Evolutionary conservation across 1,140 invertebrate species (phyloP).

Genomic region (Thalassaphorura encarpata): DNA sequence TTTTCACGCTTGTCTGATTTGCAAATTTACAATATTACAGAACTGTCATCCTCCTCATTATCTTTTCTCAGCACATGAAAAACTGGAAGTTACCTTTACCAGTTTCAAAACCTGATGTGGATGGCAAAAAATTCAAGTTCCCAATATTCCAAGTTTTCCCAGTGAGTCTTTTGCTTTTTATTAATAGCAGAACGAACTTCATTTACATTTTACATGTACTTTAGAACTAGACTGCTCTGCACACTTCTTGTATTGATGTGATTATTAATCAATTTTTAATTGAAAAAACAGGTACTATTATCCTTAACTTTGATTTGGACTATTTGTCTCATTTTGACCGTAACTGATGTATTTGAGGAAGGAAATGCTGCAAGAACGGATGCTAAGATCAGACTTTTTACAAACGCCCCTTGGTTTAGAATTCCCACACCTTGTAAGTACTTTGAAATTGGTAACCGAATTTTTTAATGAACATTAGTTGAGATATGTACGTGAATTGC

Average conservation of each 20-base stretch:
- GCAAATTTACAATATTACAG: conserved; percentile 43
- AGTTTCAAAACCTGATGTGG: conserved; percentile 44
- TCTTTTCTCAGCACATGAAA: conserved; percentile 69
- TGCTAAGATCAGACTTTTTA: conserved; percentile 51
- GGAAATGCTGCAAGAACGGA: conserved; percentile 67
- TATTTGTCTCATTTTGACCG: conserved; percentile 61
- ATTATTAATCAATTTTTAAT: too few relatives aligned
- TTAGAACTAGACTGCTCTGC: neutral
- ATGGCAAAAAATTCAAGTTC: conserved; percentile 43
- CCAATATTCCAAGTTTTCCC: conserved; percentile 71
- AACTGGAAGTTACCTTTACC: conserved; percentile 53
- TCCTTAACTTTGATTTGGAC: conserved; percentile 70
- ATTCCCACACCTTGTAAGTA: conserved; percentile 45
- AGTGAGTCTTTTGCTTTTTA: conserved; percentile 51
- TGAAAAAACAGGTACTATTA: conserved; percentile 68
- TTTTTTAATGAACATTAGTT: neutral
- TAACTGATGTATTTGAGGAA: conserved; percentile 49
- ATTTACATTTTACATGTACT: neutral
- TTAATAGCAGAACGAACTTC: too few relatives aligned
- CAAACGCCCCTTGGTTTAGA: conserved; percentile 67
- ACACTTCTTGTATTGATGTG: too few relatives aligned
- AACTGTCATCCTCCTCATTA: conserved; percentile 63
- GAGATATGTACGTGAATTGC: neutral
- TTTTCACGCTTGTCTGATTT: too few relatives aligned
- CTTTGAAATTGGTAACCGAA: neutral